A percentile compares a stretch with the other conserved stretches of the same genome.
These are phyloP conservation scores for Cotesia congregata DNA, from an alignment of 2,888 invertebrate genomes.

Conservation along the genomic window DNA sequence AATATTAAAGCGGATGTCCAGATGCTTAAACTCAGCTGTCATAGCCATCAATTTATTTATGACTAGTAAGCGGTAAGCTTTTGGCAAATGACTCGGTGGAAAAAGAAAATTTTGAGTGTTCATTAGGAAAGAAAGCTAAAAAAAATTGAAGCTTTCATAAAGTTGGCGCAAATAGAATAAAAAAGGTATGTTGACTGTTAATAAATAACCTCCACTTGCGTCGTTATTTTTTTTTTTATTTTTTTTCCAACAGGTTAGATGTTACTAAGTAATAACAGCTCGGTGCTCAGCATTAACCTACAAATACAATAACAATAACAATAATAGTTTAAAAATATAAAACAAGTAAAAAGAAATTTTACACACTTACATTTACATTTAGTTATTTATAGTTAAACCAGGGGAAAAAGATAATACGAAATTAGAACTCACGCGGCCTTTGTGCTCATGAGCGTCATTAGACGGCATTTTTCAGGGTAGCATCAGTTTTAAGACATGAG, in stretches of 20 bases:
- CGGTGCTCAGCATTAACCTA: neutral
- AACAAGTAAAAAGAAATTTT: neutral
- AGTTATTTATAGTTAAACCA: constrained; percentile 44
- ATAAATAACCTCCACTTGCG: neutral
- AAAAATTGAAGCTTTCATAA: neutral
- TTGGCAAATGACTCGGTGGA: neutral
- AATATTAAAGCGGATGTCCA: neutral
- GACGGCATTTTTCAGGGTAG: constrained; percentile 38
- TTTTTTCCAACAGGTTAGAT: no score
- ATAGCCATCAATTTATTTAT: neutral
- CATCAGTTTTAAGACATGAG: constrained; percentile 10
- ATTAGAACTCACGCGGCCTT: constrained; percentile 49
- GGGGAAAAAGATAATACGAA: constrained; percentile 47
- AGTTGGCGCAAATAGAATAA: neutral
- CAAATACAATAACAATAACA: neutral
- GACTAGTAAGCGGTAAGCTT: neutral
- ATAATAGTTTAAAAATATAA: neutral
- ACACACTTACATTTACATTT: neutral
- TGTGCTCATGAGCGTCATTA: constrained; percentile 49
- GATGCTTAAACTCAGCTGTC: neutral
- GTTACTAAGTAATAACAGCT: neutral
- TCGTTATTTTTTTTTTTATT: neutral
- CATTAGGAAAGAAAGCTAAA: neutral
- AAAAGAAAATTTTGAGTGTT: neutral
- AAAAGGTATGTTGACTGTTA: neutral